These are phyloP conservation scores for Drosophila peninsularis DNA, from an alignment of 2,888 invertebrate species.

Conservation along the genomic window DNA sequence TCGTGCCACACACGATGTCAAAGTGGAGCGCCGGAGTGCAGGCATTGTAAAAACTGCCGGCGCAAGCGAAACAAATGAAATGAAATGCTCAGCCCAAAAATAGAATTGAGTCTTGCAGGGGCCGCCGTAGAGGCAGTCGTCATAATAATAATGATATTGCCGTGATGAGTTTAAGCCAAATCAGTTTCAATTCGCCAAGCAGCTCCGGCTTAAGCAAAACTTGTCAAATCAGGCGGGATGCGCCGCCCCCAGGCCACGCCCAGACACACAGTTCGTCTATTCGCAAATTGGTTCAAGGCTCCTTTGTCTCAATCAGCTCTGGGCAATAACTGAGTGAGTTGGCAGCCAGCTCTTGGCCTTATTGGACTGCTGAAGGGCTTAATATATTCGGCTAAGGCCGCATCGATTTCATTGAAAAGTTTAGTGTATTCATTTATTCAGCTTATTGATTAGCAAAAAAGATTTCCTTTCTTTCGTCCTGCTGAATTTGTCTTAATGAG, in stretches of 20 bases:
- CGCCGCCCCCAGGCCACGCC: not conserved
- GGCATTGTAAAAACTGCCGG: constrained; percentile 48
- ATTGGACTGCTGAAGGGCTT: not conserved
- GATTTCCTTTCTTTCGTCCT: not conserved
- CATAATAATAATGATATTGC: constrained; percentile 43
- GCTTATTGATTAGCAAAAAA: constrained; percentile 2
- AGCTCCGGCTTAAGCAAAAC: constrained; percentile 3
- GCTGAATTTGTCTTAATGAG: constrained; percentile 15
- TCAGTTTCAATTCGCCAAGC: constrained; percentile 18
- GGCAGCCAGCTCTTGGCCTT: no score
- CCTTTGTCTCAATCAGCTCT: not conserved
- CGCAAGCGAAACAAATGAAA: constrained; percentile 22
- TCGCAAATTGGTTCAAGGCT: not conserved
- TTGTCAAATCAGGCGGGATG: constrained; percentile 8
- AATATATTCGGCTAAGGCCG: not conserved
- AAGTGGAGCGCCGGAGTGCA: not conserved
- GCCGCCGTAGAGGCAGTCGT: constrained; percentile 22
- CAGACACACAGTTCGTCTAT: constrained; percentile 4
- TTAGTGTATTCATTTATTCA: not conserved
- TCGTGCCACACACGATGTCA: constrained; percentile 48
- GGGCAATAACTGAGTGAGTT: no score
- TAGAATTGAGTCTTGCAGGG: constrained; percentile 26
- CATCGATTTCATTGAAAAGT: constrained; percentile 1
- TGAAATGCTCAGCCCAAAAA: constrained; percentile 28
- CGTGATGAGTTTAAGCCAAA: constrained; percentile 43